phyloP scores from a whole-genome alignment of 2,113 vertebrate species.

The Zosterops pallidus region DNA sequence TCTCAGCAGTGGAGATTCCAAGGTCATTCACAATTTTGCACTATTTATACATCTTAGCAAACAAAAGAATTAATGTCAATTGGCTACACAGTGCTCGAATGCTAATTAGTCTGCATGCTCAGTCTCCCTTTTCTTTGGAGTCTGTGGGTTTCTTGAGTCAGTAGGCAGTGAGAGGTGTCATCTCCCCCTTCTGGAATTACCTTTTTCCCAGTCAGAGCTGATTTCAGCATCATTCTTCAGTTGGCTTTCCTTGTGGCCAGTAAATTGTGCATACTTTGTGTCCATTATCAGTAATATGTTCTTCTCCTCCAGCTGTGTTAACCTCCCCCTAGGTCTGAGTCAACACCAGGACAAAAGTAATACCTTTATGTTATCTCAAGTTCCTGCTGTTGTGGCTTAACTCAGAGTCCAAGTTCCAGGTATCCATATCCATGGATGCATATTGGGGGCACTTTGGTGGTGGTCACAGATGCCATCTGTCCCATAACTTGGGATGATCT shows the following conservation, averaged over 20 bases:
- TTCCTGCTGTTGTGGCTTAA: neutral
- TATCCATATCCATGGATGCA: neutral
- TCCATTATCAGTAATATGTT: neutral
- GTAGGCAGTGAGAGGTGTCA: neutral
- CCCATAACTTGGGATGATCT: neutral
- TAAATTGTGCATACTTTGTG: neutral
- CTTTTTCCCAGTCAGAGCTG: neutral
- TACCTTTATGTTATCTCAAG: neutral
- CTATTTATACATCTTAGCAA: neutral
- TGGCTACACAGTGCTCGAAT: too few species aligned
- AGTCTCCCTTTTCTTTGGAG: neutral
- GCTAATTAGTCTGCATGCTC: neutral
- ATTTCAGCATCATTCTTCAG: neutral
- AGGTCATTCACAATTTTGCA: neutral
- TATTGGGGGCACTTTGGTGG: accelerated
- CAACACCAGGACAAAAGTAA: neutral
- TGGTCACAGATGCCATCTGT: neutral
- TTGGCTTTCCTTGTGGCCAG: neutral
- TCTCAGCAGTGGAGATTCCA: accelerated
- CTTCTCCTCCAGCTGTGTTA: neutral
- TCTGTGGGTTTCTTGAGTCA: neutral
- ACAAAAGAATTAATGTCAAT: neutral
- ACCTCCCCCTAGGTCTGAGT: neutral
- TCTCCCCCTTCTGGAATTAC: neutral
- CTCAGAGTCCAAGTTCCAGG: neutral